Evolutionary conservation across 2,113 vertebrate genomes (phyloP).

Genomic region (Mormyrus iriodes): DNA sequence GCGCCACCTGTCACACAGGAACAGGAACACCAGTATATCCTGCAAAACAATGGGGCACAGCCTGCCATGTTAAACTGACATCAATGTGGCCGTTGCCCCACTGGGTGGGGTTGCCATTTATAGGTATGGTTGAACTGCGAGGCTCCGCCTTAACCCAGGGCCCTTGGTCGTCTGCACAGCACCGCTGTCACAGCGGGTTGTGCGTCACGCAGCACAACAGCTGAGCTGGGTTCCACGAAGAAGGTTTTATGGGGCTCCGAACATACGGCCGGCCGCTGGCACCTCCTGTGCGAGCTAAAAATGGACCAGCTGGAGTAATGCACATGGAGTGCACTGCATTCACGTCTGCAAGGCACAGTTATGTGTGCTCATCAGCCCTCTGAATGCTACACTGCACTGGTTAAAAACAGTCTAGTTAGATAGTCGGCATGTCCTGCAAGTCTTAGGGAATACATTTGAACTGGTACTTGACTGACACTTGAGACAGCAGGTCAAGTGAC

Average conservation of each 20-base stretch:
- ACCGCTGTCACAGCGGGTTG: neutral
- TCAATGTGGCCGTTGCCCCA: neutral
- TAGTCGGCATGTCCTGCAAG: neutral
- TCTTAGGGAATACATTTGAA: neutral
- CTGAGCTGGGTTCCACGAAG: conserved; percentile 14
- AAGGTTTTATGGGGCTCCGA: neutral
- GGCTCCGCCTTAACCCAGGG: neutral
- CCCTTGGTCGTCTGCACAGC: neutral
- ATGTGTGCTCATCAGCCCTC: neutral
- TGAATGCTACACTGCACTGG: neutral
- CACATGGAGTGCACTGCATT: neutral
- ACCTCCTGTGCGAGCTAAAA: neutral
- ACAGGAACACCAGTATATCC: neutral
- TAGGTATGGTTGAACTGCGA: neutral
- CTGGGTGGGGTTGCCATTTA: neutral
- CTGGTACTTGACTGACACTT: neutral
- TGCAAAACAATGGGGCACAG: neutral
- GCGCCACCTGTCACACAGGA: neutral
- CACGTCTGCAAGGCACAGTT: neutral
- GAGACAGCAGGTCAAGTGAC: neutral
- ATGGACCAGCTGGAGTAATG: neutral
- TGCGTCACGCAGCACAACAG: neutral
- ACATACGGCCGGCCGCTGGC: neutral
- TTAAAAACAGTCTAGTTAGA: neutral
- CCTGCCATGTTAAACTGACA: neutral